Conservation (phyloP, 2,113 vertebrate species). For the Symphodus melops region DNA sequence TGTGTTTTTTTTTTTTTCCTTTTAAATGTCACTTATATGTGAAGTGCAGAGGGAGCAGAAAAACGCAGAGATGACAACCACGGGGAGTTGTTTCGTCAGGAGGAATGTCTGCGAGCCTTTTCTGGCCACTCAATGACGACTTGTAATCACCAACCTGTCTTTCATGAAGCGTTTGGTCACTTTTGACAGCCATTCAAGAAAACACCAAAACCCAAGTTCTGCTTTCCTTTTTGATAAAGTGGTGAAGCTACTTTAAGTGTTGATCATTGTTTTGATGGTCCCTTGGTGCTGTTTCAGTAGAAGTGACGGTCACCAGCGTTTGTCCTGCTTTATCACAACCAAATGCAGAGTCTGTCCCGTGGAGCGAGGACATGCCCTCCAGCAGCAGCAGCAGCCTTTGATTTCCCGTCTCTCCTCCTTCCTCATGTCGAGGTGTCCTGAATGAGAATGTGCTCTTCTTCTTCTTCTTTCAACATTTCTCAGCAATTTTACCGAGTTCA, state of each 20-base stretch:
- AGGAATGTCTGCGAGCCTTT: conserved; percentile 64
- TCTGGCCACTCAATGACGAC: conserved; percentile 47
- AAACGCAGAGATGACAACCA: conserved; percentile 49
- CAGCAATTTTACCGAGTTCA: not conserved
- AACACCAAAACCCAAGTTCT: not conserved
- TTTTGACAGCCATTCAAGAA: not conserved
- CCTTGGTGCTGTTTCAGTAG: not conserved
- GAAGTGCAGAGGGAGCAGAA: conserved; percentile 63
- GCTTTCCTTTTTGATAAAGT: too few relatives aligned
- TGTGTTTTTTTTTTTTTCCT: conserved; percentile 20
- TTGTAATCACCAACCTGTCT: conserved; percentile 53
- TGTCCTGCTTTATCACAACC: not conserved
- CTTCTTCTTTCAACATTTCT: conserved; percentile 27
- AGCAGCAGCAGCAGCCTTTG: conserved; percentile 26
- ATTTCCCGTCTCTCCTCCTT: conserved; percentile 48
- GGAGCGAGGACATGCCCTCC: conserved; percentile 6
- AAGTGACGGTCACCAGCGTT: not conserved
- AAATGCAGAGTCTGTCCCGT: not conserved
- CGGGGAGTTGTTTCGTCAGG: conserved; percentile 62
- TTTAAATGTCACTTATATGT: conserved; percentile 58
- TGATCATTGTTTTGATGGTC: not conserved
- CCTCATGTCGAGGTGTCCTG: conserved; percentile 31
- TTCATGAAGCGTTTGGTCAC: too few relatives aligned
- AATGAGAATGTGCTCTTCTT: conserved; percentile 54
- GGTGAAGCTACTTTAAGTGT: not conserved